phyloP scores from a whole-genome alignment of 30 jellyfish, hydroid and myxozoan genomes.

The Pseudorhiza aurosa region DNA sequence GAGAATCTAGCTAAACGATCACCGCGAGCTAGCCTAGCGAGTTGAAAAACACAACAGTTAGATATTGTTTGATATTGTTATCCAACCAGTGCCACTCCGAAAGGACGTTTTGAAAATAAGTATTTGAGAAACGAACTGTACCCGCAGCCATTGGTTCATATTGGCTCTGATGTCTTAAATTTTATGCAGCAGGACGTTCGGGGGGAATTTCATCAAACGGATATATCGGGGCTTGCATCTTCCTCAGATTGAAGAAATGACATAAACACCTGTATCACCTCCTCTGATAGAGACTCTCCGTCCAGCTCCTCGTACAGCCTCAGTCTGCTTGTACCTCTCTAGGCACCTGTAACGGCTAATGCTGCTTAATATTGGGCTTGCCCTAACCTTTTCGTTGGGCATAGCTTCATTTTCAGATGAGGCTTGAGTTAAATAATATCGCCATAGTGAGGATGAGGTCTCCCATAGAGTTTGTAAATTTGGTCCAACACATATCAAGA shows the following conservation, averaged over 20 bases:
- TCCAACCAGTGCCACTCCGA: neutral
- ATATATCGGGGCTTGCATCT: conserved; percentile 8
- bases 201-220: conserved; percentile 6
- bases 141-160: conserved; percentile 1
- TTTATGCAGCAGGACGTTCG: conserved; percentile 1
- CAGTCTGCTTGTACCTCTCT: conserved; percentile 8
- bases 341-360: conserved; percentile 12
- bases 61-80: neutral
- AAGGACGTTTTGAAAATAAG: neutral
- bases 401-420: neutral
- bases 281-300: neutral
- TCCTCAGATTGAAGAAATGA: conserved; percentile 2
- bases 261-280: conserved; percentile 4
- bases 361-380: conserved; percentile 11
- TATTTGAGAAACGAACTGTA: neutral
- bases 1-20: too few relatives aligned
- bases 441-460: conserved; percentile 2
- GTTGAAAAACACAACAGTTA: too few relatives aligned
- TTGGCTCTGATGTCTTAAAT: neutral
- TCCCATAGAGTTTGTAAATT: neutral
- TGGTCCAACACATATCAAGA: neutral
- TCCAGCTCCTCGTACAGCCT: conserved; percentile 7
- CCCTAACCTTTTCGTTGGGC: conserved; percentile 9
- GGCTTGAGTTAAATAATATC: neutral
- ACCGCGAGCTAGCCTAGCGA: too few relatives aligned